Evolutionary conservation across 2,797 vertebrate species (phyloP).

Genomic region (Perodicticus potto): DNA sequence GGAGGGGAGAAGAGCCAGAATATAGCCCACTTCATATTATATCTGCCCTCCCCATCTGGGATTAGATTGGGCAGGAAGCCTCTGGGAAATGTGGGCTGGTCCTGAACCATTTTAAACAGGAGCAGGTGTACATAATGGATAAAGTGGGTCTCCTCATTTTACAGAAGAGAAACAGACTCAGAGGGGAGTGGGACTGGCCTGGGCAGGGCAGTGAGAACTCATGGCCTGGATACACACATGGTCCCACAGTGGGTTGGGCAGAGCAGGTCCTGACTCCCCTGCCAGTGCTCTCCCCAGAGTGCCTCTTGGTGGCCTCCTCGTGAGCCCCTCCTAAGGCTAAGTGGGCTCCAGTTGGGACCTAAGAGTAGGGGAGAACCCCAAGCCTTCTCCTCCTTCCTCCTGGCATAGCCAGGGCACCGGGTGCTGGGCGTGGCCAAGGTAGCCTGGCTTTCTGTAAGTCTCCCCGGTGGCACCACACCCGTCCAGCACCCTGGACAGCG

Average conservation of each 20-base stretch:
- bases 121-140: not conserved
- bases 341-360: rapidly evolving
- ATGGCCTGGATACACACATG: not conserved
- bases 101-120: not conserved
- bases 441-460: not conserved
- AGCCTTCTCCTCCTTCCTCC: not conserved
- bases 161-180: not conserved
- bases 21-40: not conserved
- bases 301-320: not conserved
- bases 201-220: not conserved
- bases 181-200: not conserved
- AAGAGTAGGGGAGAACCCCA: not conserved
- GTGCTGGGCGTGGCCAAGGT: not conserved
- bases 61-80: not conserved
- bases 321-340: not conserved
- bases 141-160: not conserved
- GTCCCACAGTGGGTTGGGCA: not conserved
- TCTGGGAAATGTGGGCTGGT: not conserved
- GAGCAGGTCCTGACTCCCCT: not conserved
- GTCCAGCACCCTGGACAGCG: conserved; percentile 83
- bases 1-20: not conserved
- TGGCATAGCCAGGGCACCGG: not conserved
- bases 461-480: rapidly evolving
- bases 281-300: not conserved
- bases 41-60: not conserved